phyloP scores from a whole-genome alignment of 1,140 invertebrate genomes.

The Drosophila sturtevanti region DNA sequence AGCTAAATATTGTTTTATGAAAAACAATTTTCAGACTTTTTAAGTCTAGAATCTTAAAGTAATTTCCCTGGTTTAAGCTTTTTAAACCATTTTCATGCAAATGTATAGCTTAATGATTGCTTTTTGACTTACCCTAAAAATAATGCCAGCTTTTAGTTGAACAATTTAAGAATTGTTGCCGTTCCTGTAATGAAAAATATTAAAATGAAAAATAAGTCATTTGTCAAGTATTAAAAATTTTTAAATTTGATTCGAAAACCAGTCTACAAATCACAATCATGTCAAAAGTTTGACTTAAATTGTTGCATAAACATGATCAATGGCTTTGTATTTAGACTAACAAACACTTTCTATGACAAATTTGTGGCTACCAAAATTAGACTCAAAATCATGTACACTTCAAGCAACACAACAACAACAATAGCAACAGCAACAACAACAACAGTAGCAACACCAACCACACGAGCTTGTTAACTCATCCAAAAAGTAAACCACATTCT shows the following conservation, averaged over 20 bases:
- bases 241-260: not conserved
- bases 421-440: conserved; percentile 16
- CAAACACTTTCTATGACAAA: conserved; percentile 72
- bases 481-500: conserved; percentile 81
- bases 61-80: no score
- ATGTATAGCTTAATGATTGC: not conserved
- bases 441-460: conserved; percentile 20
- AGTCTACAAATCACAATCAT: conserved; percentile 31
- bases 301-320: conserved; percentile 69
- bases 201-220: conserved; percentile 33
- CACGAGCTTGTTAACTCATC: conserved; percentile 76
- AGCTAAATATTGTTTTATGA: no score
- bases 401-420: conserved; percentile 29
- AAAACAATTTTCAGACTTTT: no score
- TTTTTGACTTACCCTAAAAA: conserved; percentile 47
- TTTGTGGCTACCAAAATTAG: conserved; percentile 55
- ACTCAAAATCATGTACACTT: conserved; percentile 45
- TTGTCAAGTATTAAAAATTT: conserved; percentile 1
- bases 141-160: conserved; percentile 11
- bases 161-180: conserved; percentile 21
- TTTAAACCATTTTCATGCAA: no score
- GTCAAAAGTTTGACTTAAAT: conserved; percentile 58
- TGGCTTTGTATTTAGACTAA: conserved; percentile 35
- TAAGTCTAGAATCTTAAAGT: no score
- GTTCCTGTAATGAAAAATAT: conserved; percentile 46